Conservation (phyloP, 2,797 vertebrate species). For the Ciconia nigra region DNA sequence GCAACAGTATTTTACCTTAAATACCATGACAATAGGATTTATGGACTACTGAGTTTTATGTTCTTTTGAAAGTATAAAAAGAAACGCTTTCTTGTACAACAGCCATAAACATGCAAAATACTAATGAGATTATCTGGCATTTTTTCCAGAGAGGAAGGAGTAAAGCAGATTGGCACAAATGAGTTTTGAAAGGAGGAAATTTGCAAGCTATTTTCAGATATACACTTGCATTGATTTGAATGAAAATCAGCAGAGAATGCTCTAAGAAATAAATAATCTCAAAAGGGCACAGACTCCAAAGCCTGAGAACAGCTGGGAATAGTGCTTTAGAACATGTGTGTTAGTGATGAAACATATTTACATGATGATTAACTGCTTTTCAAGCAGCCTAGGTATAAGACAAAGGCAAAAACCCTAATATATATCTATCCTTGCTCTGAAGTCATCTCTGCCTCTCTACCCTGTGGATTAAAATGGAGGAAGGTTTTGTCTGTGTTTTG, state of each 20-base stretch:
- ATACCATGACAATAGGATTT: not conserved
- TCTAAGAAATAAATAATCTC: constrained; percentile 20
- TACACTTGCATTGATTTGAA: constrained; percentile 40
- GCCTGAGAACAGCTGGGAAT: constrained; percentile 17
- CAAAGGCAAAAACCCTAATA: not conserved
- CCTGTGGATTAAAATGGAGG: not conserved
- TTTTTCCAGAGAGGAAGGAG: constrained; percentile 28
- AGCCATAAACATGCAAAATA: constrained; percentile 30
- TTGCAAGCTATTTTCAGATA: constrained; percentile 45
- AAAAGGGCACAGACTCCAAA: not conserved
- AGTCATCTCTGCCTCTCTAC: not conserved
- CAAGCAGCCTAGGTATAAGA: not conserved
- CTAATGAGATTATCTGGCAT: constrained; percentile 31
- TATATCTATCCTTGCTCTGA: not conserved
- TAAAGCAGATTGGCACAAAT: constrained; percentile 43
- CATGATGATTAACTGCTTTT: constrained; percentile 1
- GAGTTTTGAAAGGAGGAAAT: constrained; percentile 45
- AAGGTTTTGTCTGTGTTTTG: not conserved
- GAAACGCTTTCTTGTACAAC: not conserved
- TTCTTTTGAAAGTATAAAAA: not conserved
- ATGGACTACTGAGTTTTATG: not conserved
- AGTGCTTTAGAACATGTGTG: not conserved
- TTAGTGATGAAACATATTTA: not conserved
- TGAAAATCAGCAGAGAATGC: constrained; percentile 43
- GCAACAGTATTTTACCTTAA: not conserved